Evolutionary conservation across 2,888 invertebrate genomes (phyloP).

Genomic region (Drosophila pegasa): DNA sequence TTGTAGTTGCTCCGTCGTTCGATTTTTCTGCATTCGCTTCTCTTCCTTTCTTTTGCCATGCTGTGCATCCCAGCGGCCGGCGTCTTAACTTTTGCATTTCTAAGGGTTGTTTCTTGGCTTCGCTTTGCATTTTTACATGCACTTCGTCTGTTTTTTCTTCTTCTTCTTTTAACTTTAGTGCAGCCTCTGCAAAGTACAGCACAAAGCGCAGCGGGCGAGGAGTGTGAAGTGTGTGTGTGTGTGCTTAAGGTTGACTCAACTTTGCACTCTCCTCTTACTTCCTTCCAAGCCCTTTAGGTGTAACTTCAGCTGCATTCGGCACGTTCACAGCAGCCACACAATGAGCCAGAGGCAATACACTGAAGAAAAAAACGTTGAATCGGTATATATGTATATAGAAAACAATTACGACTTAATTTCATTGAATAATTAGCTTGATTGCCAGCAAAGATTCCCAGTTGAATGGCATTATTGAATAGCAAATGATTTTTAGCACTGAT

Average conservation of each 20-base stretch:
- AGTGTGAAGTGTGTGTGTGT: slow-evolving; percentile 43
- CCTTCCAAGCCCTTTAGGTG: background rate
- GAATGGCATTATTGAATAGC: background rate
- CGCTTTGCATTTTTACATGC: slow-evolving; percentile 17
- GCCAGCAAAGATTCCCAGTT: background rate
- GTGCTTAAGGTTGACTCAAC: slow-evolving; percentile 71
- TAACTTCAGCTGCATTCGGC: slow-evolving; percentile 11
- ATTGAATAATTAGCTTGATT: slow-evolving; percentile 3
- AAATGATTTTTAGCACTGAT: background rate
- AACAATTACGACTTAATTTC: slow-evolving; percentile 3
- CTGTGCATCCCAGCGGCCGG: slow-evolving; percentile 30
- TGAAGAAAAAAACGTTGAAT: background rate
- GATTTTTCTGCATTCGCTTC: slow-evolving; percentile 47
- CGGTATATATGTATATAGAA: background rate
- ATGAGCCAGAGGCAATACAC: slow-evolving; percentile 1
- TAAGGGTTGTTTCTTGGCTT: slow-evolving; percentile 62
- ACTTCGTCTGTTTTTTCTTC: slow-evolving; percentile 29
- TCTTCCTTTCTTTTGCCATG: slow-evolving; percentile 12
- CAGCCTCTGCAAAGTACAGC: slow-evolving; percentile 66
- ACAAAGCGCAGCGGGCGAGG: slow-evolving; percentile 36
- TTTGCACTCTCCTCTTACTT: slow-evolving; percentile 48
- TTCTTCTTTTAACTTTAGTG: slow-evolving; percentile 44
- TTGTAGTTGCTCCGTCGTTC: slow-evolving; percentile 40
- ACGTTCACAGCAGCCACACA: slow-evolving; percentile 35
- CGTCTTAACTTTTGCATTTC: slow-evolving; percentile 40